phyloP scores from a whole-genome alignment of 2,888 invertebrate genomes.

The Schrankia costaestrigalis region DNA sequence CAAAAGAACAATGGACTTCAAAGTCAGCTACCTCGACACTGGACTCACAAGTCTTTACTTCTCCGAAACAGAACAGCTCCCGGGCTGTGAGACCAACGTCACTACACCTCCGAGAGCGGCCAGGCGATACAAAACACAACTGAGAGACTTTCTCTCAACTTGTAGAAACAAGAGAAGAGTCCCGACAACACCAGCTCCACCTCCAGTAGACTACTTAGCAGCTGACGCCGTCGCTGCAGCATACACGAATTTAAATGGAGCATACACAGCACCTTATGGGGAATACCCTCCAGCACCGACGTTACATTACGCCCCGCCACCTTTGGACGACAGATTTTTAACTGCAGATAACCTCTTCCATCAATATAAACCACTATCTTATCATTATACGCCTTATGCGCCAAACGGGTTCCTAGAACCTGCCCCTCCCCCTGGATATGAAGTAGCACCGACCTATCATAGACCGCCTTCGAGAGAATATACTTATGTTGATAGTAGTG shows the following conservation, averaged over 20 bases:
- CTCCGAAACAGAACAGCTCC: conserved; percentile 90
- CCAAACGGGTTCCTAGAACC: conserved; percentile 92
- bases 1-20: conserved; percentile 99
- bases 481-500: conserved; percentile 78
- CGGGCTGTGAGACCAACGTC: conserved; percentile 82
- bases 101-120: conserved; percentile 89
- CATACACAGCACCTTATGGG: conserved; percentile 90
- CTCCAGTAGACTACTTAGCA: conserved; percentile 85
- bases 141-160: conserved; percentile 95
- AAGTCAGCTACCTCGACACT: conserved; percentile 97
- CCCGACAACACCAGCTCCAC: conserved; percentile 79
- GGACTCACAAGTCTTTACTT: conserved; percentile 95
- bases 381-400: conserved; percentile 87
- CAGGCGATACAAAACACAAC: conserved; percentile 95
- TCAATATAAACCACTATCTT: conserved; percentile 93
- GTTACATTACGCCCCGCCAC: conserved; percentile 85
- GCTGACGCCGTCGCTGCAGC: conserved; percentile 87
- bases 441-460: conserved; percentile 83
- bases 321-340: conserved; percentile 85
- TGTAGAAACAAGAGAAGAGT: conserved; percentile 90
- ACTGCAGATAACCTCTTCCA: conserved; percentile 93
- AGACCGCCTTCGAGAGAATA: conserved; percentile 81
- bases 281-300: conserved; percentile 84
- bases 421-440: conserved; percentile 81
- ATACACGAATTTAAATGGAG: conserved; percentile 89